Evolutionary conservation across 2,797 vertebrate genomes (phyloP).

Genomic region (Morus bassanus): DNA sequence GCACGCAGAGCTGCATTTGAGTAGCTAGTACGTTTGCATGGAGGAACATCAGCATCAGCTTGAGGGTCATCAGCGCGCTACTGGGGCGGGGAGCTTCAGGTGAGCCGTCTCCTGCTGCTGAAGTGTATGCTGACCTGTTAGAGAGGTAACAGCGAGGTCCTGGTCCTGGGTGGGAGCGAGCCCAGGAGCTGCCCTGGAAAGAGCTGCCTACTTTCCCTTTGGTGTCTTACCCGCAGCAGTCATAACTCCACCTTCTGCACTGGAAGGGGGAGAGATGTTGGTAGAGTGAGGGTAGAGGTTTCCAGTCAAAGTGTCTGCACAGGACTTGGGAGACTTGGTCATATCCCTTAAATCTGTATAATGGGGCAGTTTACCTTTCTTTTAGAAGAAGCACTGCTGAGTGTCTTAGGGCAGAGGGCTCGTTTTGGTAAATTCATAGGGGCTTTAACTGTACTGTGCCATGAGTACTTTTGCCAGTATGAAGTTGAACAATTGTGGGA

Average conservation of each 20-base stretch:
- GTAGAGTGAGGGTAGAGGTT: not conserved
- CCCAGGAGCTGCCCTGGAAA: not conserved
- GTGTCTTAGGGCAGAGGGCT: not conserved
- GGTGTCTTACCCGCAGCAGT: rapidly evolving
- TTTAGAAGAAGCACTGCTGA: not conserved
- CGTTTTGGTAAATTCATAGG: not conserved
- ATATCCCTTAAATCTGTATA: not conserved
- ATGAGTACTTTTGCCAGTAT: not conserved
- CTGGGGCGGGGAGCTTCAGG: not conserved
- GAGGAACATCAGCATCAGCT: not conserved
- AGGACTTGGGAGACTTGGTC: not conserved
- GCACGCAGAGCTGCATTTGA: not conserved
- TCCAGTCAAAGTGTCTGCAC: not conserved
- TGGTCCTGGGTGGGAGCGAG: not conserved
- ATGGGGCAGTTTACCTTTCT: not conserved
- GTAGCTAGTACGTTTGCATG: not conserved
- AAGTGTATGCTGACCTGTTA: not conserved
- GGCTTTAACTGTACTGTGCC: not conserved
- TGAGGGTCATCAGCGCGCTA: not conserved
- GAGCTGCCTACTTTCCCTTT: not conserved
- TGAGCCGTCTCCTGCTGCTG: not conserved
- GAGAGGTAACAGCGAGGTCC: not conserved
- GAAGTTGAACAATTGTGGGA: not conserved
- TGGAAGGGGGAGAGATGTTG: not conserved
- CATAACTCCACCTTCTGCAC: not conserved